Evolutionary conservation across 2,113 vertebrate genomes (phyloP).

Genomic region (Acanthisitta chloris): DNA sequence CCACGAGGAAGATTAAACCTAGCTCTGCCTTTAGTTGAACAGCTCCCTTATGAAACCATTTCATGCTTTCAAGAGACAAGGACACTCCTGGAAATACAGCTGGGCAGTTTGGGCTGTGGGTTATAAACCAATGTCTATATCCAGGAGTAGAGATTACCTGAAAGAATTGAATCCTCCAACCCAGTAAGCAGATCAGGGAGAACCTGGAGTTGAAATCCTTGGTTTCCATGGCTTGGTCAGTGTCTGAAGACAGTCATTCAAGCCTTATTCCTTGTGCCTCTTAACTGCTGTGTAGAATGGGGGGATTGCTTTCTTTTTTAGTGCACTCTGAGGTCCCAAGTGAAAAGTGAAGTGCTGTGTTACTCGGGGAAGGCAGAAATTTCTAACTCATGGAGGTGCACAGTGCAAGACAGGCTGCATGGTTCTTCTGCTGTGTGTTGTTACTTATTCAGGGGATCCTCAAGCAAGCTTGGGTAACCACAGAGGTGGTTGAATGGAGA

Average conservation of each 20-base stretch:
- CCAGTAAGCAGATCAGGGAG: neutral
- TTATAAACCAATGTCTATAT: neutral
- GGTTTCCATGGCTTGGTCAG: neutral
- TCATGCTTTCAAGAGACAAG: neutral
- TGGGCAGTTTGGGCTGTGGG: neutral
- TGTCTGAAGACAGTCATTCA: neutral
- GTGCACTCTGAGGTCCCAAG: neutral
- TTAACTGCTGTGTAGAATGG: neutral
- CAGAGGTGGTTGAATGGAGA: neutral
- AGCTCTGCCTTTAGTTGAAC: neutral
- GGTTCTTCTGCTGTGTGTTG: neutral
- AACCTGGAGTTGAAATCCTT: neutral
- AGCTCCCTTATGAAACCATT: neutral
- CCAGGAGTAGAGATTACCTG: neutral
- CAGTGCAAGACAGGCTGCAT: neutral
- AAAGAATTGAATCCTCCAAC: neutral
- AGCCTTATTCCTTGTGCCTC: constrained; percentile 58
- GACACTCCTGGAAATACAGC: neutral
- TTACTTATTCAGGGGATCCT: neutral
- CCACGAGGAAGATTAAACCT: neutral
- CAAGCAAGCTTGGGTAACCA: neutral
- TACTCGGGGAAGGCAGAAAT: neutral
- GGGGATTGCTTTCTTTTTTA: neutral
- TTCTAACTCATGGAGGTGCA: neutral
- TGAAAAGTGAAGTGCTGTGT: neutral